These are phyloP conservation scores for Heliconius hortense DNA, from an alignment of 2,888 invertebrate species.

Conservation along the genomic window DNA sequence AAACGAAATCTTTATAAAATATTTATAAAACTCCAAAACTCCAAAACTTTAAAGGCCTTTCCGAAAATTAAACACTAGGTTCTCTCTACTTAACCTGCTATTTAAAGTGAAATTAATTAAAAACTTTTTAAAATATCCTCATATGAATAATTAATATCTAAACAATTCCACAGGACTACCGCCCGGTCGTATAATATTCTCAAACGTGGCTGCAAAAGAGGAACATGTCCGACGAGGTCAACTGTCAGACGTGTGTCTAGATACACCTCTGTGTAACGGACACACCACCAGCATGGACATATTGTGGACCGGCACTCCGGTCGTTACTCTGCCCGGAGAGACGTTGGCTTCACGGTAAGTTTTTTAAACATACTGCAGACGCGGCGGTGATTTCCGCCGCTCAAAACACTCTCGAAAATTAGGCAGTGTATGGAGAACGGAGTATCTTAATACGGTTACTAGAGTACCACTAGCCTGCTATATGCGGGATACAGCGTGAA, in stretches of 20 bases:
- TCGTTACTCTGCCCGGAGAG: conserved; percentile 96
- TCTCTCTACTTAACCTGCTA: not conserved
- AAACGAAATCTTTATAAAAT: no score
- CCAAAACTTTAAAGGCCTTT: no score
- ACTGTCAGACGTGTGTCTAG: conserved; percentile 98
- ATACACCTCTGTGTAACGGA: conserved; percentile 99
- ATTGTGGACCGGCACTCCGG: conserved; percentile 99
- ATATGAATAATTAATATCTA: not conserved
- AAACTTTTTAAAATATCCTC: no score
- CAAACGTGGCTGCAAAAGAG: conserved; percentile 99
- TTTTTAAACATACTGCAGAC: not conserved
- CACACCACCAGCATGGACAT: conserved; percentile 99
- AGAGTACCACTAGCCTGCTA: no score
- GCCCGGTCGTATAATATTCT: conserved; percentile 94
- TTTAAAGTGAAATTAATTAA: not conserved
- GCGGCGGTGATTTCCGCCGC: not conserved
- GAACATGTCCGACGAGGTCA: conserved; percentile 99
- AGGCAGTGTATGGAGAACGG: no score
- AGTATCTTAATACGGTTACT: no score
- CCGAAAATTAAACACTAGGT: no score
- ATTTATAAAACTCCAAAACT: no score
- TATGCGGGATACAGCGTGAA: no score
- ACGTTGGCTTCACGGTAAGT: conserved; percentile 86
- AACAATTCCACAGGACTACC: conserved; percentile 80
- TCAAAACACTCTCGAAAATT: no score